A percentile compares a stretch with the other conserved stretches of the same genome.
Conservation (phyloP, 2,888 invertebrate species). For the Synergus gifuensis region DNA sequence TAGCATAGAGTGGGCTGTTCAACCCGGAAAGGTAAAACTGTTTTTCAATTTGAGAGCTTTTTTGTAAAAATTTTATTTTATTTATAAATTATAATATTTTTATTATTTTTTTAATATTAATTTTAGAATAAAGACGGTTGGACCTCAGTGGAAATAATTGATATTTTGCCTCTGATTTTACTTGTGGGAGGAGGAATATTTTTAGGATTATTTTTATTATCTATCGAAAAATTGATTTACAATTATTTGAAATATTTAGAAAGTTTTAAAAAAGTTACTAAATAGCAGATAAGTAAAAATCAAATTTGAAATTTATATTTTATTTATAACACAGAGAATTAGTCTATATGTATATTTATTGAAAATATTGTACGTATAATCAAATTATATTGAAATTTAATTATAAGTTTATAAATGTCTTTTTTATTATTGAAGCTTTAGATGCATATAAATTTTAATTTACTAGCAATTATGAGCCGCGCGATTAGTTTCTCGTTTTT, state of each 20-base stretch:
- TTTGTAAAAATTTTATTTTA: neutral
- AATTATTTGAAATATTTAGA: neutral
- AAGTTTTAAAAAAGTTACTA: neutral
- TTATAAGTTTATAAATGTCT: too few species aligned
- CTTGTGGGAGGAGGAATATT: slow-evolving; percentile 60
- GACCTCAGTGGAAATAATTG: slow-evolving; percentile 68
- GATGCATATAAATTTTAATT: too few species aligned
- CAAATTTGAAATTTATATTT: too few species aligned
- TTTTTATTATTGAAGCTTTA: too few species aligned
- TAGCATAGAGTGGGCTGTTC: slow-evolving; percentile 61
- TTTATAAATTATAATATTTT: slow-evolving; percentile 9
- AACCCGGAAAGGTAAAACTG: slow-evolving; percentile 53
- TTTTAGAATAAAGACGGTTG: slow-evolving; percentile 55
- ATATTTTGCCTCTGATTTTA: slow-evolving; percentile 67
- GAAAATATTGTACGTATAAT: too few species aligned
- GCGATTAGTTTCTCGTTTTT: too few species aligned
- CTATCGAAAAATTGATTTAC: slow-evolving; percentile 55
- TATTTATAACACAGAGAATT: too few species aligned
- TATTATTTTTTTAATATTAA: neutral
- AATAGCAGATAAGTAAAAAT: neutral
- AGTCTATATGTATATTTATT: too few species aligned
- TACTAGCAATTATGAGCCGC: too few species aligned
- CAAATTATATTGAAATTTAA: too few species aligned
- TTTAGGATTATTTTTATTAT: slow-evolving; percentile 56
- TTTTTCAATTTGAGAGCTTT: neutral